A percentile compares a stretch with the other conserved stretches of the same genome.
Conservation (phyloP, 2,888 invertebrate species). For the Sarcophaga carnaria region DNA sequence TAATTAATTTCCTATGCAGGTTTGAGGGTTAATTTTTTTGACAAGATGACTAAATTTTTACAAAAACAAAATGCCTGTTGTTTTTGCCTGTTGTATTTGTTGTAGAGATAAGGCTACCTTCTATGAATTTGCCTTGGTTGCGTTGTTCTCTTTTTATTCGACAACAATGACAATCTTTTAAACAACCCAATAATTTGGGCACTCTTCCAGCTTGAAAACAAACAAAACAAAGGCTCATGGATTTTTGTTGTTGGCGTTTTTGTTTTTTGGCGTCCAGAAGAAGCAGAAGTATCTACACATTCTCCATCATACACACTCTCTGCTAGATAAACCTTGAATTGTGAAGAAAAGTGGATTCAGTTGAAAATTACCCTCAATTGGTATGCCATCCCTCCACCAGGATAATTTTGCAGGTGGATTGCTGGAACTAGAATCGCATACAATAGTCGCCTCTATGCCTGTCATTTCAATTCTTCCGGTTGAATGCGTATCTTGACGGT, state of each 20-base stretch:
- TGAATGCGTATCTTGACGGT: slow-evolving; percentile 92
- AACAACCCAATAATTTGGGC: slow-evolving; percentile 70
- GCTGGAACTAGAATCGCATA: slow-evolving; percentile 94
- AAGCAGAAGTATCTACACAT: background rate
- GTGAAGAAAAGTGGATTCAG: slow-evolving; percentile 15
- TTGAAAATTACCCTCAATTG: slow-evolving; percentile 85
- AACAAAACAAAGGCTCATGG: background rate
- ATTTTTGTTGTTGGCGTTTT: slow-evolving; percentile 5
- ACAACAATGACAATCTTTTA: slow-evolving; percentile 69
- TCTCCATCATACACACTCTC: background rate
- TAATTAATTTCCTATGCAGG: too few relatives aligned
- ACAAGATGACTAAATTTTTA: too few relatives aligned
- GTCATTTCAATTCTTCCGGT: slow-evolving; percentile 91
- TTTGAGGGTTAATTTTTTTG: too few relatives aligned
- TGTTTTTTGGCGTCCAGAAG: slow-evolving; percentile 44
- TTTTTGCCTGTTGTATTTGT: too few relatives aligned
- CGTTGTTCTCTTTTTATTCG: slow-evolving; percentile 43
- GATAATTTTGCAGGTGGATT: slow-evolving; percentile 92
- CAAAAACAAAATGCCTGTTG: too few relatives aligned
- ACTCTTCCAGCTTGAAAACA: slow-evolving; percentile 69
- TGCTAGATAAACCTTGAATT: slow-evolving; percentile 8
- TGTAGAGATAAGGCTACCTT: too few relatives aligned
- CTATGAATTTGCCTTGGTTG: too few relatives aligned
- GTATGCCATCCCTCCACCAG: slow-evolving; percentile 95
- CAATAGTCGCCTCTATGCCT: slow-evolving; percentile 89